phyloP scores from a whole-genome alignment of 2,113 vertebrate genomes.

The Gobio gobio region DNA sequence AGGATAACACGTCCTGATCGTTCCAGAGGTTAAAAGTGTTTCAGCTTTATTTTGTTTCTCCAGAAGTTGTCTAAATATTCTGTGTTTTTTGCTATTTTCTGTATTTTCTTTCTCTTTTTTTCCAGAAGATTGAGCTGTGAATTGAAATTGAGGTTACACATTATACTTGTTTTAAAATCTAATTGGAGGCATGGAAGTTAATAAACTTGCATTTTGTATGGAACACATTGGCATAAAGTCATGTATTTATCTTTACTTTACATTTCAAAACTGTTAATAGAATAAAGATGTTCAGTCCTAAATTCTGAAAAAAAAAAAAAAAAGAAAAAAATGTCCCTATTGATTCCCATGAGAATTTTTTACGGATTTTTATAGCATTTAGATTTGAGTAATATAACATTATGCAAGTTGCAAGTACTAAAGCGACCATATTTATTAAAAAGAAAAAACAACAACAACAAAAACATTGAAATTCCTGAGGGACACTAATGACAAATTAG shows the following conservation, averaged over 20 bases:
- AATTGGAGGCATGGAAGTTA: conserved; percentile 99
- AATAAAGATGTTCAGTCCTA: no score
- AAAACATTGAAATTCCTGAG: no score
- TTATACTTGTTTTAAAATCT: conserved; percentile 99
- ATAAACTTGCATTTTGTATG: conserved; percentile 99
- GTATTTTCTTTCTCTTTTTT: conserved; percentile 77
- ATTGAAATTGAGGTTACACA: conserved; percentile 98
- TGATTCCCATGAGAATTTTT: neutral
- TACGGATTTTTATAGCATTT: neutral
- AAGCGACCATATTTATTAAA: neutral
- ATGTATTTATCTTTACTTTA: neutral
- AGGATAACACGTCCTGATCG: conserved; percentile 87
- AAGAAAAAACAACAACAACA: neutral
- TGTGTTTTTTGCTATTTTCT: conserved; percentile 95
- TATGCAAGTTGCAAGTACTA: neutral
- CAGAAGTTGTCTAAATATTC: conserved; percentile 93
- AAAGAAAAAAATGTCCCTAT: neutral
- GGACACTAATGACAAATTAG: no score
- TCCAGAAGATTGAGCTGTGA: conserved; percentile 99
- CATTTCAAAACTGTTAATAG: no score
- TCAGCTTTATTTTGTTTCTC: conserved; percentile 70
- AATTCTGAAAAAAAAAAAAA: no score
- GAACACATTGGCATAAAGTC: conserved; percentile 69
- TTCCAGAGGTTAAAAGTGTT: conserved; percentile 89
- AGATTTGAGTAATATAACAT: neutral